Conservation (phyloP, 2,888 invertebrate species). For the Venusia cambrica region DNA sequence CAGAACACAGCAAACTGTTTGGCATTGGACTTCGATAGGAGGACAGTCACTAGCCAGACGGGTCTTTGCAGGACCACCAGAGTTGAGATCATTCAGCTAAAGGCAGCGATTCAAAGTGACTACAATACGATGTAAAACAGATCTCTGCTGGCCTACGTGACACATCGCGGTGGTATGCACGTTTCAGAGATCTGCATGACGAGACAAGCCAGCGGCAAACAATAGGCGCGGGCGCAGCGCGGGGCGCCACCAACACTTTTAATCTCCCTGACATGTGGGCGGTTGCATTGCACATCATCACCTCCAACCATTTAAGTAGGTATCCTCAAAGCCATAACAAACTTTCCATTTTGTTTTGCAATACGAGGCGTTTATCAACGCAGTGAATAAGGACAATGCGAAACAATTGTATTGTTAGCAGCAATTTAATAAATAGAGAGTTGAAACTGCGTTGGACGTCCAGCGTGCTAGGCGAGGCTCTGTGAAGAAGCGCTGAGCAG, state of each 20-base stretch:
- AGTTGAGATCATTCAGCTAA: too few species aligned
- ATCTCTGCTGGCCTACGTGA: too few species aligned
- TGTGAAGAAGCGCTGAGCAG: constrained; percentile 54
- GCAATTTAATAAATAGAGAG: constrained; percentile 76
- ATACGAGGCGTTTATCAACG: constrained; percentile 52
- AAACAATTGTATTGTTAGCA: constrained; percentile 64
- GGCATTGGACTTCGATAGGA: too few species aligned
- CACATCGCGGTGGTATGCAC: constrained; percentile 38
- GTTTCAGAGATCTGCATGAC: constrained; percentile 12
- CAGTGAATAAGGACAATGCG: constrained; percentile 62
- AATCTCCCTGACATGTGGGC: constrained; percentile 61
- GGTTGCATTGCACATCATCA: constrained; percentile 70
- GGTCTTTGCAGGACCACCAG: too few species aligned
- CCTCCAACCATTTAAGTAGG: constrained; percentile 54
- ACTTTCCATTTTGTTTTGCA: constrained; percentile 75
- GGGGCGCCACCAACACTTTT: constrained; percentile 62
- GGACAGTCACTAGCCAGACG: too few species aligned
- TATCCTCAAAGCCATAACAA: constrained; percentile 52
- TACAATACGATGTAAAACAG: too few species aligned
- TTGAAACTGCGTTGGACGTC: constrained; percentile 41
- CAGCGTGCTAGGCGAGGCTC: constrained; percentile 36
- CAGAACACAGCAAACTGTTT: too few species aligned
- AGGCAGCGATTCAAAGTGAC: too few species aligned
- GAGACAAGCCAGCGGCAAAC: constrained; percentile 35
- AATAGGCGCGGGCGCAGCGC: constrained; percentile 41